Conservation (phyloP, 2,797 vertebrate genomes). For the Crax fasciolata region DNA sequence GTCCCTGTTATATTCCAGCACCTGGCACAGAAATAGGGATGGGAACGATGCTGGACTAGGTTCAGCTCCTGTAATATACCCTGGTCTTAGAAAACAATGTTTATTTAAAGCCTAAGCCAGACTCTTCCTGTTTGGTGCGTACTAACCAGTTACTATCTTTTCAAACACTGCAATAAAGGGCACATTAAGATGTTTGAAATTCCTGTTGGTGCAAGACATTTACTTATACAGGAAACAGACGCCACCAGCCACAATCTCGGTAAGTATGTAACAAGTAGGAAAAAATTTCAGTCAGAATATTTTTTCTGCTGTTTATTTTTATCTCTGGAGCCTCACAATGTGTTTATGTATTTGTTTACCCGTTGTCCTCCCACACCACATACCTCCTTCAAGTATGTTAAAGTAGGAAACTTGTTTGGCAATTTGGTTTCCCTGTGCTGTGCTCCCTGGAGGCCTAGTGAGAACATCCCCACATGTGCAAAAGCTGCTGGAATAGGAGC, state of each 20-base stretch:
- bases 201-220: conserved; percentile 93
- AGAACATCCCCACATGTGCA: background rate
- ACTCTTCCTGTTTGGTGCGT: background rate
- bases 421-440: background rate
- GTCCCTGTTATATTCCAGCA: background rate
- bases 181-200: conserved; percentile 96
- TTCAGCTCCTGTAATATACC: background rate
- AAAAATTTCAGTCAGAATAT: background rate
- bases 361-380: background rate
- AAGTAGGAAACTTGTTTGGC: conserved; percentile 19
- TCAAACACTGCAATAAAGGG: conserved; percentile 80
- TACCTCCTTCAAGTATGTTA: conserved; percentile 11
- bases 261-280: conserved; percentile 74
- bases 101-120: background rate
- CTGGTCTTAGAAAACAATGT: background rate
- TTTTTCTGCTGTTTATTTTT: conserved; percentile 36
- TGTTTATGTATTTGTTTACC: conserved; percentile 40
- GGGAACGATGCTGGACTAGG: background rate
- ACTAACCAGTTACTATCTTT: conserved; percentile 44
- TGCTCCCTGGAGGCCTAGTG: background rate
- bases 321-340: conserved; percentile 3
- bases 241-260: conserved; percentile 90
- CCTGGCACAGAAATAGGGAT: background rate
- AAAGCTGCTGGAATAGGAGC: background rate
- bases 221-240: conserved; percentile 94